Base-by-base conservation (phyloP, 92 coral and sea anemone genomes). In the Bergia puertoricense region DNA sequence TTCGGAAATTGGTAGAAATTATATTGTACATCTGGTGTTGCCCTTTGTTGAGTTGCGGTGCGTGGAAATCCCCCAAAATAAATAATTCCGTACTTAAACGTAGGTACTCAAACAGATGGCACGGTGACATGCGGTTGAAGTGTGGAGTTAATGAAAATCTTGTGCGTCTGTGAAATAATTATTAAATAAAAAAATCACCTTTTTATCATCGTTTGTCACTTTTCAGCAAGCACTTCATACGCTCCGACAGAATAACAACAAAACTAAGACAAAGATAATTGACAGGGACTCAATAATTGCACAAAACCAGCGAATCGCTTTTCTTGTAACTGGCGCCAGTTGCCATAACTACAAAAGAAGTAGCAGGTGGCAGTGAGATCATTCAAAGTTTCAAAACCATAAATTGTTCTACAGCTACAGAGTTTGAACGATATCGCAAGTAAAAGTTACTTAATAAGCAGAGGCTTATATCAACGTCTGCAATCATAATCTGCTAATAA, bases 351-450 rank as follows among this genome's bases (percentile, higher is more conserved):
- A 72, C 87, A 13, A 37, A 6, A 48, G 79, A 45, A 37, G 46
- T 39, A 72, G 87, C 87, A 84, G 87, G 87, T 84, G 87, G 68
- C 67, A 38, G 45, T 84, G 87, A 84, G 87, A 84, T 84, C 87
- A 84, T 73, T 46, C 65, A 51, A 68, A 45, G 56, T 56, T 51
- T 71, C 56, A 71, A 84, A 84, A 75, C 79, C 87, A 68, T 84
- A 84, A 71, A 65, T 66, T 84, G 78, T 30, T 84, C 65, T 16
- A 84, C 76, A 44, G 54, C 42, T 77, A 67, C 65, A 45, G 62
- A 76, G 39, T 84, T 84, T 50, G 50, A 23, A 6, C 44, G 43
- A 30, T 84, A 84, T 84, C 87, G 77, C 78, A 71, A 14, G 79
- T 71, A 84, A 84, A 84, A 73, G n/a, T 84, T 36, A 48, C 74